These are phyloP conservation scores for Trachelus iudaicus DNA, from an alignment of 2,888 invertebrate genomes.

Conservation along the genomic window DNA sequence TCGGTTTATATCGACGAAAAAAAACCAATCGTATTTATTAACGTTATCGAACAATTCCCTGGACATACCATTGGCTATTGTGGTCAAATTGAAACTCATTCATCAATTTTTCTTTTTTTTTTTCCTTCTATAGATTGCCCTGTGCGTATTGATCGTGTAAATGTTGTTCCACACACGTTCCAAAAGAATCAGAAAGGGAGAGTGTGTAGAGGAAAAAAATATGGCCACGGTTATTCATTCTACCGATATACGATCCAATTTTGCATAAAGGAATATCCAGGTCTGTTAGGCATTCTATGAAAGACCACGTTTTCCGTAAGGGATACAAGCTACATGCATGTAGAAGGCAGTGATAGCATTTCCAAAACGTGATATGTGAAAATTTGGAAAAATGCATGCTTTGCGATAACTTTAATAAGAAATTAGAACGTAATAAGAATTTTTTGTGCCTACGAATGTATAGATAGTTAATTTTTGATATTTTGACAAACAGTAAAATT, in stretches of 20 bases:
- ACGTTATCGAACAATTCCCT: background rate
- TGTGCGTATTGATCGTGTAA: background rate
- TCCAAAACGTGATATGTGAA: background rate
- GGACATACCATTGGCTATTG: background rate
- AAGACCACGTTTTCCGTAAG: no score
- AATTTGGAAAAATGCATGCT: no score
- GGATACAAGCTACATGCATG: no score
- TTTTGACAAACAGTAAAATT: no score
- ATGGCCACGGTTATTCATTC: background rate
- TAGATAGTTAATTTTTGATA: no score
- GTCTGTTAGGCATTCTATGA: no score
- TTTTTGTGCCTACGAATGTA: no score
- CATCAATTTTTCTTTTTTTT: background rate
- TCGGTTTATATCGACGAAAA: no score
- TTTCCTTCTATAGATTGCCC: background rate
- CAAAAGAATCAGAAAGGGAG: background rate
- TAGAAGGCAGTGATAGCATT: background rate
- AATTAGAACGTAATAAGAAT: no score
- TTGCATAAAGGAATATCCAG: background rate
- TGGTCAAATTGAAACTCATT: background rate
- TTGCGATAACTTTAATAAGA: no score
- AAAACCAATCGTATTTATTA: background rate
- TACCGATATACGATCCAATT: background rate
- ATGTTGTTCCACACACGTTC: background rate
- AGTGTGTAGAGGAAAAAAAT: background rate